Evolutionary conservation across 2,888 invertebrate genomes (phyloP), one percentile per base, ranked within the genome.

Genomic region (Netelia virgata): DNA sequence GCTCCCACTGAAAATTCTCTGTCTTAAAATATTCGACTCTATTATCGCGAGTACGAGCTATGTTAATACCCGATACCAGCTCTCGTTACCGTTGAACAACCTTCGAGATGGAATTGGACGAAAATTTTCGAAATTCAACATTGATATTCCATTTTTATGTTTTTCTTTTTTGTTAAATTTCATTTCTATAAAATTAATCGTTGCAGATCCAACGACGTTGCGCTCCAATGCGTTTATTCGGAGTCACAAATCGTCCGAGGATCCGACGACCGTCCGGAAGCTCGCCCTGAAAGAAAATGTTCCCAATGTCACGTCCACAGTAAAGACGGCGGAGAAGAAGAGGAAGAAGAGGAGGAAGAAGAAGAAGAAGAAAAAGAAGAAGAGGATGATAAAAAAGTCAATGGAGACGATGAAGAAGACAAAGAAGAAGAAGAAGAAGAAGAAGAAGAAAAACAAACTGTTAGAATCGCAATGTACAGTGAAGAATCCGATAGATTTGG

Each of bases 21-120:
- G 83, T 88, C 88, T 88, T 87, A 88, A 88, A 88, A 89, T 89
- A 88, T 88, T 87, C 85, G 76, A 69, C 79, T 84, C 77, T 78
- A 84, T 88, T 76, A 76, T 76, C 76, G 76, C 86, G 73, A 64
- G 81, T 85, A 66, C 85, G 87, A 73, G 66, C 79, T 77, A 83
- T 83, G 43, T 68, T 85, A 57, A 77, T 80, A 76, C 83, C 72
- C 80, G 72, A 80, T 85, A 76, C 80, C 77, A 77, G 79, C 72
- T 76, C 78, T 84, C 53, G 59, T 79, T 79, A 82, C 78, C 28
- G 75, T 66, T 66, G 66, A 70, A 75, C 36, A 73, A 63, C 50
- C 20, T 61, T 73, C 28, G 9, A 50, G 18, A 18, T 23, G 28
- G 23, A 47, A 47, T 23, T 14, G 3, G n/a, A 14, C 8, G 47